These are phyloP conservation scores for Sycobia sp. DNA, from an alignment of 1,140 invertebrate species.

Conservation along the genomic window DNA sequence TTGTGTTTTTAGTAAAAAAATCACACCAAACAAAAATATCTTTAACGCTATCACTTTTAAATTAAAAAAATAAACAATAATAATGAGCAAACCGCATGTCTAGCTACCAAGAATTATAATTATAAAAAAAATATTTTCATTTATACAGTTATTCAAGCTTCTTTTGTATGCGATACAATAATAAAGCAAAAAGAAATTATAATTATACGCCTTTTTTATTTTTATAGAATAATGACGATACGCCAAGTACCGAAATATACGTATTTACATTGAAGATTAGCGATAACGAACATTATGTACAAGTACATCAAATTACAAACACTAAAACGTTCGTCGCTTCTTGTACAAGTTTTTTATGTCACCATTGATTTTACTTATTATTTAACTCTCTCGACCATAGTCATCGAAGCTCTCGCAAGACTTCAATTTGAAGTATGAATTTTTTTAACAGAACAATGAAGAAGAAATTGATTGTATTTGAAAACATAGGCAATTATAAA, in stretches of 20 bases:
- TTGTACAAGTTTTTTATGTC: slow-evolving; percentile 42
- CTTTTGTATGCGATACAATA: slow-evolving; percentile 19
- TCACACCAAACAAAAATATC: slow-evolving; percentile 30
- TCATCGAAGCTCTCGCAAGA: not conserved
- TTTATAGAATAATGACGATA: slow-evolving; percentile 42
- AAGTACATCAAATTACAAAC: slow-evolving; percentile 60
- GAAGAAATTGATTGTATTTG: not conserved
- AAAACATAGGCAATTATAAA: slow-evolving; percentile 37
- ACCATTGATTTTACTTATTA: slow-evolving; percentile 27
- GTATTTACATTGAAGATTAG: slow-evolving; percentile 57
- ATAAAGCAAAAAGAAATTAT: slow-evolving; percentile 23
- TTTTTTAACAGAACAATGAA: slow-evolving; percentile 1
- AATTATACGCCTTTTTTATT: slow-evolving; percentile 35
- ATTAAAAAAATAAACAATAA: slow-evolving; percentile 22
- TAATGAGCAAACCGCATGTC: not conserved
- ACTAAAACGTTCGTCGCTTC: slow-evolving; percentile 50
- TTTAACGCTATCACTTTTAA: slow-evolving; percentile 13
- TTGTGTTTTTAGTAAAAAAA: slow-evolving; percentile 32
- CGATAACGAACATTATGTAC: slow-evolving; percentile 59
- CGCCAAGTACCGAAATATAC: slow-evolving; percentile 47
- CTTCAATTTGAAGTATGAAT: slow-evolving; percentile 4
- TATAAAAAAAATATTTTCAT: slow-evolving; percentile 30
- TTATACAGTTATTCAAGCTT: slow-evolving; percentile 27
- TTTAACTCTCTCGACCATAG: slow-evolving; percentile 13
- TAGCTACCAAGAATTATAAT: slow-evolving; percentile 26